Conservation (phyloP, 2,888 invertebrate species). For the Psylliodes chrysocephalus region DNA sequence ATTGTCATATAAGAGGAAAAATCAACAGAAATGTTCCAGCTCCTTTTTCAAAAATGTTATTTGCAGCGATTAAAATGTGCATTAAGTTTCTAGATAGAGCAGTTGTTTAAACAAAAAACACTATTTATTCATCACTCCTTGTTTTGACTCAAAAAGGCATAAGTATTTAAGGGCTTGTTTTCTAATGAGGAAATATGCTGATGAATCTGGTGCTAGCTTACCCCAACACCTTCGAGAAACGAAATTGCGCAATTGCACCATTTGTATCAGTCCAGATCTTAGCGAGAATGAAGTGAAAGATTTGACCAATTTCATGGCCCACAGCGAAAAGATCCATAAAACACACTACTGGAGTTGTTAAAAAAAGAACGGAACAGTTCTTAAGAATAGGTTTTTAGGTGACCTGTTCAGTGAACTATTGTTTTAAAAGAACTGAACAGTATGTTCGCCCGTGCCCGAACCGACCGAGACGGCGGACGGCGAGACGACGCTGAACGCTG, state of each 20-base stretch:
- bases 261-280: not conserved
- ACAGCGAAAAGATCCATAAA: too few relatives aligned
- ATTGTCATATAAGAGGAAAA: slow-evolving; percentile 8
- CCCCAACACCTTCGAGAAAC: not conserved
- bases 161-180: slow-evolving; percentile 38
- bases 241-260: not conserved
- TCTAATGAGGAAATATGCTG: not conserved
- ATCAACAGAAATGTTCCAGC: slow-evolving; percentile 25
- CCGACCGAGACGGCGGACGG: too few relatives aligned
- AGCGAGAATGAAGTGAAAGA: not conserved
- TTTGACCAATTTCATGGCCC: not conserved
- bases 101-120: slow-evolving; percentile 25
- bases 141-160: not conserved
- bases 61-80: slow-evolving; percentile 12
- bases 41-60: slow-evolving; percentile 11
- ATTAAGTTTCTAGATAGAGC: slow-evolving; percentile 19
- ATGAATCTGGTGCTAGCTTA: not conserved
- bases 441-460: too few relatives aligned
- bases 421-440: too few relatives aligned
- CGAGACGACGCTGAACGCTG: too few relatives aligned
- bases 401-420: too few relatives aligned
- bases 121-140: slow-evolving; percentile 23
- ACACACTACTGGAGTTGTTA: too few relatives aligned
- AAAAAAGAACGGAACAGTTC: too few relatives aligned
- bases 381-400: too few relatives aligned